Percentiles rank a stretch among this genome's conserved stretches.
Conservation (phyloP, 2,113 vertebrate species). For the Labeo catla region DNA sequence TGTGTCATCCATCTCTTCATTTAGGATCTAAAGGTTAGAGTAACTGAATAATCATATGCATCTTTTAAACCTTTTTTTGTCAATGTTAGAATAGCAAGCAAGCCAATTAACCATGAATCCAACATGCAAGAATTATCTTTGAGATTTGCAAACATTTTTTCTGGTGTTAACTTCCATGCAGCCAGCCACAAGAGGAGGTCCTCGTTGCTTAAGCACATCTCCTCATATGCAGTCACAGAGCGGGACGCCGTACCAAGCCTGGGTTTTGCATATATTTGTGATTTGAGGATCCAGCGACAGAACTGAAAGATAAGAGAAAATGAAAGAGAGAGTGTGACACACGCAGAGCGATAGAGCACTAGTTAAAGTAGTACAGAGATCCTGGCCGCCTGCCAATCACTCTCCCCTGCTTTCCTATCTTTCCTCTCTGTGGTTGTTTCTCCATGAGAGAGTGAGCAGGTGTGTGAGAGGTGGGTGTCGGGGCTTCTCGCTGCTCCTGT, state of each 20-base stretch:
- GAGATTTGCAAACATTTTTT: slow-evolving; percentile 12
- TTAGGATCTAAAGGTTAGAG: neutral
- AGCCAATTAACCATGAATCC: neutral
- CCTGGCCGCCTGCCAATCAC: slow-evolving; percentile 7
- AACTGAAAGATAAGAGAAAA: slow-evolving; percentile 2
- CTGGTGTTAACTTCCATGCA: neutral
- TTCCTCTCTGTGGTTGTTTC: slow-evolving; percentile 25
- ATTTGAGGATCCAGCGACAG: slow-evolving; percentile 41
- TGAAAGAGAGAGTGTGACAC: neutral
- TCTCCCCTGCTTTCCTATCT: slow-evolving; percentile 2
- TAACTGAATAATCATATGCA: neutral
- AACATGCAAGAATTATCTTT: neutral
- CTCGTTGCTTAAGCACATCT: slow-evolving; percentile 19
- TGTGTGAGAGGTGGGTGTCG: slow-evolving; percentile 12
- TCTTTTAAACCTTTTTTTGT: neutral
- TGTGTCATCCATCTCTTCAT: neutral
- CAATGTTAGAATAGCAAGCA: neutral
- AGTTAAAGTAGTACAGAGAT: slow-evolving; percentile 17
- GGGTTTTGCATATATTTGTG: slow-evolving; percentile 48
- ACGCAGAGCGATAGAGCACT: neutral
- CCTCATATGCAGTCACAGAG: slow-evolving; percentile 34
- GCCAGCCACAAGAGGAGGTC: neutral
- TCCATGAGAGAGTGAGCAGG: slow-evolving; percentile 14
- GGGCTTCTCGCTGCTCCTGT: slow-evolving; percentile 13
- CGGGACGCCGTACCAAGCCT: neutral